Evolutionary conservation across 2,888 invertebrate species (phyloP).

Genomic region (Bombylius discolor): DNA sequence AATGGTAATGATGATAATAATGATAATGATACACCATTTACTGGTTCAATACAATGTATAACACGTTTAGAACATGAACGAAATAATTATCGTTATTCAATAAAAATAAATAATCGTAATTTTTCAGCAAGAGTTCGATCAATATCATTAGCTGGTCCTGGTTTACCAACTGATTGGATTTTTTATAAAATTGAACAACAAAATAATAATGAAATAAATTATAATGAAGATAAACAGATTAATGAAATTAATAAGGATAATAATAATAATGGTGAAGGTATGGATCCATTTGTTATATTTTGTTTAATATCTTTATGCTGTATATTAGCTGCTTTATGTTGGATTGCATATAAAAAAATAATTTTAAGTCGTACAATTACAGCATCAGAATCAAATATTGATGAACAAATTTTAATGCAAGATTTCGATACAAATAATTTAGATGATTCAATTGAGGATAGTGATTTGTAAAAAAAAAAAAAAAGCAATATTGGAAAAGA

Average conservation of each 20-base stretch:
- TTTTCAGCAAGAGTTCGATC: slow-evolving; percentile 42
- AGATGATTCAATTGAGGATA: neutral
- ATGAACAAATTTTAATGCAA: slow-evolving; percentile 4
- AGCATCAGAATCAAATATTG: neutral
- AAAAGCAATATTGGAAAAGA: neutral
- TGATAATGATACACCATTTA: slow-evolving; percentile 28
- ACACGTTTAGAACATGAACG: slow-evolving; percentile 26
- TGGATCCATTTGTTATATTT: neutral
- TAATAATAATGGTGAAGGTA: neutral
- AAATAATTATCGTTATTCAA: slow-evolving; percentile 16
- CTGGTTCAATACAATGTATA: slow-evolving; percentile 39
- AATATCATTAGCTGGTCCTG: slow-evolving; percentile 45
- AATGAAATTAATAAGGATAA: too few species aligned
- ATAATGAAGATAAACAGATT: neutral
- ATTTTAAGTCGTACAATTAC: neutral
- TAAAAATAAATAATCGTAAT: neutral
- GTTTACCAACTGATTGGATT: slow-evolving; percentile 26
- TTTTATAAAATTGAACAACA: neutral
- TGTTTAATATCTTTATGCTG: neutral
- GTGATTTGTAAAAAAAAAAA: neutral
- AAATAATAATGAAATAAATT: neutral
- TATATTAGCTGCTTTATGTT: neutral
- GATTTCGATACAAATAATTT: neutral
- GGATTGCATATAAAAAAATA: neutral
- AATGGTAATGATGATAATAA: neutral